Conservation (phyloP, 2,797 vertebrate species). For the Carcharodon carcharias region DNA sequence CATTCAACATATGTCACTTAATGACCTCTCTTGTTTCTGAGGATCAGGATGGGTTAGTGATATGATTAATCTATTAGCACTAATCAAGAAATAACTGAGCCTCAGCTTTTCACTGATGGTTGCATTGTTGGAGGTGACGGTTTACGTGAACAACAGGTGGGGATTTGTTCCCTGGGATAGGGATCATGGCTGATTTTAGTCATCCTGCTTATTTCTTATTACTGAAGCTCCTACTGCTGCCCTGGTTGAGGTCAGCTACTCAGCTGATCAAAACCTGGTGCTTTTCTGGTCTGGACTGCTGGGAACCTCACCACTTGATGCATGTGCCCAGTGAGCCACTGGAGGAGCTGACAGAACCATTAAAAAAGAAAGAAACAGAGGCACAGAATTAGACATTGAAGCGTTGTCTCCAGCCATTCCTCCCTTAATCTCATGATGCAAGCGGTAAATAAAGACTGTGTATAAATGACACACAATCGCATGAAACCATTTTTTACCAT, state of each 20-base stretch:
- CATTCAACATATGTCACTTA: not conserved
- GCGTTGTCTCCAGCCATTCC: not conserved
- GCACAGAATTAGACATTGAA: not conserved
- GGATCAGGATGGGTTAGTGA: not conserved
- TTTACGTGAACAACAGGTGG: not conserved
- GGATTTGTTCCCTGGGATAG: not conserved
- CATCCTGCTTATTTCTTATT: not conserved
- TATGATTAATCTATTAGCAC: not conserved
- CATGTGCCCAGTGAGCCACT: not conserved
- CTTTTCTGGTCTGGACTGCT: not conserved
- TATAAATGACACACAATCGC: not conserved
- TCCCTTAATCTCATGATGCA: not conserved
- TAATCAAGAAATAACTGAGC: not conserved
- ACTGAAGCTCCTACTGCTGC: not conserved
- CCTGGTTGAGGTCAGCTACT: not conserved
- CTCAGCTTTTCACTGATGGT: not conserved
- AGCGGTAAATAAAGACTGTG: not conserved
- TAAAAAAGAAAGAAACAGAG: not conserved
- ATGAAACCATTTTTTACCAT: not conserved
- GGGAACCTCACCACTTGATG: not conserved
- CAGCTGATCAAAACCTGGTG: not conserved
- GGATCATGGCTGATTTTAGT: not conserved
- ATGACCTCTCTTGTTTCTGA: not conserved
- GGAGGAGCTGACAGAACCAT: not conserved
- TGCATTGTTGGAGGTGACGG: not conserved